phyloP scores from a whole-genome alignment of 2,797 vertebrate genomes.

The Taenioides sp. region DNA sequence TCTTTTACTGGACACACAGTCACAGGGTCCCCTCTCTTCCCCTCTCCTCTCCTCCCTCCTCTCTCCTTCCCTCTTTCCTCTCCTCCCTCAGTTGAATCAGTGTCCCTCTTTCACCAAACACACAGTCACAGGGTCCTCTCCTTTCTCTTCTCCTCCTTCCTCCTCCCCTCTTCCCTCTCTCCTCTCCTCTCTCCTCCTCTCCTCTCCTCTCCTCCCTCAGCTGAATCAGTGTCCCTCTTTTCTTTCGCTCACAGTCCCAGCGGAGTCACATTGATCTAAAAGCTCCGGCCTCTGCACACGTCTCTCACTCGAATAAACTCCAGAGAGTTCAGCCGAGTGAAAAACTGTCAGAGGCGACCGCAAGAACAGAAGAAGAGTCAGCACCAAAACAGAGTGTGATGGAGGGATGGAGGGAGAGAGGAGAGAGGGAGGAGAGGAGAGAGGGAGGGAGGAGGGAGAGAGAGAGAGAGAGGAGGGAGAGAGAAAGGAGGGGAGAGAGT shows the following conservation, averaged over 20 bases:
- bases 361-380: not conserved
- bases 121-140: too few species aligned
- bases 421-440: not conserved
- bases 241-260: not conserved
- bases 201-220: not conserved
- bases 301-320: constrained; percentile 2
- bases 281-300: not conserved
- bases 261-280: constrained; percentile 3
- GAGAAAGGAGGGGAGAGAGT: too few species aligned
- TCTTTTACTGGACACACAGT: too few species aligned
- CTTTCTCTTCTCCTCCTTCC: too few species aligned
- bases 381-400: not conserved
- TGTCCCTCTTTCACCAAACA: not conserved
- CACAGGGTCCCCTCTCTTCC: too few species aligned
- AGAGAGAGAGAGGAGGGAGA: too few species aligned
- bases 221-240: not conserved
- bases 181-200: too few species aligned
- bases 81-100: not conserved
- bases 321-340: not conserved
- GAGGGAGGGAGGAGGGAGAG: too few species aligned
- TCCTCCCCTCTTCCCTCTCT: not conserved
- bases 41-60: too few species aligned
- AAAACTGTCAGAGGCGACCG: not conserved
- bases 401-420: not conserved
- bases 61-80: too few species aligned